Evolutionary conservation across 1,140 invertebrate species (phyloP), one percentile per base, ranked within the genome.

Genomic region (Sitobion miscanthi): DNA sequence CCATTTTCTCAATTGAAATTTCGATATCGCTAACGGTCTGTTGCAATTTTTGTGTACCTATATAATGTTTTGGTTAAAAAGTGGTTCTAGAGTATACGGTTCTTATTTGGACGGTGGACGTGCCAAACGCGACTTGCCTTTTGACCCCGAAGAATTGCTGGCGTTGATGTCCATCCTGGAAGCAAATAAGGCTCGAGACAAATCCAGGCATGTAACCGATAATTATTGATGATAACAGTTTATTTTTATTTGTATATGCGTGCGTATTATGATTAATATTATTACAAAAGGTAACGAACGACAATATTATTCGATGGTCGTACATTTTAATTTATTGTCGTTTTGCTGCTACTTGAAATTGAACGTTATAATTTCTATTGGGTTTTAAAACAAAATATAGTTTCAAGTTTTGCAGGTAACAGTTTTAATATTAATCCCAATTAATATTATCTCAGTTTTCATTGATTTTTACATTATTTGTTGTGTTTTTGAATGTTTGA

Each of bases 121-220:
- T 17, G 94, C 94, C 90, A 95, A 95, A 94, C 95, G 95, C 2
- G 95, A 95, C 87, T 94, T 95, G 23, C 94, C 94, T 21, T 90
- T 94, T n/a, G 95, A 95, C 87, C 95, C 95, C 17, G 95, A 95
- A 49, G 95, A 95, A 30, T 94, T 95, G 35, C 87, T 95, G 82
- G 94, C 95, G 23, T 94, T 95, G 0, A 94, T 95, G 8, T 94
- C 95, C 2, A 93, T 95, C 4, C 95, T 94, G 95, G 95, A 95
- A 93, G 95, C 95, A 83, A 94, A 95, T 82, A 94, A 94, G 42
- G 86, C 91, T 86, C 91, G 54, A 49, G 62, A 93, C 23, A 83
- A 93, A 57, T 83, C 91, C n/a, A 93, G 91, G 91, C 35, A n/a
- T 23, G 49, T 54, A 88, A 42, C 8, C 14, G 20, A 49, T 69